A percentile compares a stretch with the other conserved stretches of the same genome.
These are phyloP conservation scores for Nansenia antarctica DNA, from an alignment of 2,113 vertebrate species.

Conservation along the genomic window DNA sequence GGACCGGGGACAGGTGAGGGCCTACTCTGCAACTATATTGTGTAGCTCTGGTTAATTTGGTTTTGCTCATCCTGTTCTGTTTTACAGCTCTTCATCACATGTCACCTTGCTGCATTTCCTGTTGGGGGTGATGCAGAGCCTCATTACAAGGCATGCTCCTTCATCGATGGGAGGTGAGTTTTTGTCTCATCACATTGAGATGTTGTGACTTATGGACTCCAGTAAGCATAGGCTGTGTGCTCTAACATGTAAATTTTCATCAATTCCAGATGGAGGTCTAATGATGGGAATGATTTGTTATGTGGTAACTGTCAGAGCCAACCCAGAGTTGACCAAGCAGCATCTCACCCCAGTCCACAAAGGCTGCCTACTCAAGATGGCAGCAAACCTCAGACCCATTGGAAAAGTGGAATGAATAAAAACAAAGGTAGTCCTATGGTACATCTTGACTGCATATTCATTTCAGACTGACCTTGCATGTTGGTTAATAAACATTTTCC, in stretches of 20 bases:
- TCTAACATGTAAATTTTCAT: neutral
- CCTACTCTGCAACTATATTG: too few relatives aligned
- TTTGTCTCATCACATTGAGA: neutral
- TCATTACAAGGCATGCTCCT: slow-evolving; percentile 58
- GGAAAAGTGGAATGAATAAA: neutral
- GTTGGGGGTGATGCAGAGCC: slow-evolving; percentile 35
- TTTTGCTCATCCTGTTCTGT: too few relatives aligned
- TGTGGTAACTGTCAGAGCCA: slow-evolving; percentile 56
- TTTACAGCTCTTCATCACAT: slow-evolving; percentile 68
- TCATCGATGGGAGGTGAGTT: slow-evolving; percentile 52
- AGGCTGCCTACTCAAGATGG: neutral
- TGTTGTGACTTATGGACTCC: neutral
- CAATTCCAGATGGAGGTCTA: slow-evolving; percentile 61
- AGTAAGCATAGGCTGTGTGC: too few relatives aligned
- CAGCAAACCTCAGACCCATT: neutral
- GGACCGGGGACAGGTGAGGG: slow-evolving; percentile 37
- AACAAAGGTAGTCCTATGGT: slow-evolving; percentile 15
- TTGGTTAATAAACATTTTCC: neutral
- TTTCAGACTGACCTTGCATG: too few relatives aligned
- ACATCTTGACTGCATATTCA: too few relatives aligned
- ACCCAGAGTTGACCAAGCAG: neutral
- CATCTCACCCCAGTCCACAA: neutral
- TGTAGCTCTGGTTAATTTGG: too few relatives aligned
- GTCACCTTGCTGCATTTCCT: slow-evolving; percentile 56
- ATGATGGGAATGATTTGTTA: slow-evolving; percentile 63